phyloP scores from a whole-genome alignment of 2,797 vertebrate genomes.

The Diceros bicornis region DNA sequence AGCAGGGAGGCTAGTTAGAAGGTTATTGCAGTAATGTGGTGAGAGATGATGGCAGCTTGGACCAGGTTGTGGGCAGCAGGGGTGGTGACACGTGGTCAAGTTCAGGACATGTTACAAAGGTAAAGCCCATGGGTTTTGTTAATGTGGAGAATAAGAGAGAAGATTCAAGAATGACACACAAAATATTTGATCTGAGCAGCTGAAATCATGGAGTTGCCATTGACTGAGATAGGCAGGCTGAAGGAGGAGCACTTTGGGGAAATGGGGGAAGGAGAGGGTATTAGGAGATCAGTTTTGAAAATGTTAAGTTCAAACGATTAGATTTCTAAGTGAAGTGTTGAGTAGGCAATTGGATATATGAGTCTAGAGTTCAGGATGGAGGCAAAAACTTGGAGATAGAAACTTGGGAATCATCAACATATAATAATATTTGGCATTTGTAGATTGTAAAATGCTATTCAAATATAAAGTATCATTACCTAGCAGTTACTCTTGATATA shows the following conservation, averaged over 20 bases:
- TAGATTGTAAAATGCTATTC: neutral
- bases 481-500: neutral
- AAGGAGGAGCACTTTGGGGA: neutral
- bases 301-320: neutral
- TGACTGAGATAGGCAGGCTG: neutral
- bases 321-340: neutral
- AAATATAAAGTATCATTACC: neutral
- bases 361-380: neutral
- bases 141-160: neutral
- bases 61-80: neutral
- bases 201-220: neutral
- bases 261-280: neutral
- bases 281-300: neutral
- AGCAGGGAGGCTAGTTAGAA: neutral
- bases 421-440: neutral
- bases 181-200: neutral
- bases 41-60: neutral
- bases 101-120: neutral
- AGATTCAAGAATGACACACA: neutral
- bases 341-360: neutral
- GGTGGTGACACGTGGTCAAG: neutral
- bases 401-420: neutral
- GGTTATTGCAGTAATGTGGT: neutral
- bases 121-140: neutral
- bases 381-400: neutral